These are phyloP conservation scores for Ichneumoninae sp. DNA, from an alignment of 2,888 invertebrate genomes.

Conservation along the genomic window DNA sequence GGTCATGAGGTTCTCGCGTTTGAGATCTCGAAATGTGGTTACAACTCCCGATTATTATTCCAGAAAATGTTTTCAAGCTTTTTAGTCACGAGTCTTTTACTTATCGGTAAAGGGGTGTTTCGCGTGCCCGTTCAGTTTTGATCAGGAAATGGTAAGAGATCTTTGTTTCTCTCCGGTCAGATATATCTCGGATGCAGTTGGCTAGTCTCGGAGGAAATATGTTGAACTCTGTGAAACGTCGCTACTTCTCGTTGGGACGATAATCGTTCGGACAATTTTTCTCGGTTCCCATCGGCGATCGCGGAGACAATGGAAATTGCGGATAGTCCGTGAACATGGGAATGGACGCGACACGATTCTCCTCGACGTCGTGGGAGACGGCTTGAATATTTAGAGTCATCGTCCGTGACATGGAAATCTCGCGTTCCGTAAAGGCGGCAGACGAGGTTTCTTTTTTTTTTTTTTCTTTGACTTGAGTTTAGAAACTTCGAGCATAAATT, in stretches of 20 bases:
- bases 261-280: slow-evolving; percentile 6
- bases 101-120: neutral
- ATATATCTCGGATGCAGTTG: neutral
- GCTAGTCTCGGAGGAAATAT: neutral
- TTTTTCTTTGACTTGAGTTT: no score
- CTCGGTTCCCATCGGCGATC: slow-evolving; percentile 49
- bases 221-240: slow-evolving; percentile 1
- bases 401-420: slow-evolving; percentile 68
- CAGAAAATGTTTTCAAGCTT: slow-evolving; percentile 3
- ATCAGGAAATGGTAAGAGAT: neutral
- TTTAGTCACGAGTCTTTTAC: no score
- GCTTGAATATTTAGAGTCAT: slow-evolving; percentile 68
- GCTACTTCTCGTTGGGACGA: neutral
- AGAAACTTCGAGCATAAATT: no score
- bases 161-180: neutral
- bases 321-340: slow-evolving; percentile 54
- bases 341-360: slow-evolving; percentile 64
- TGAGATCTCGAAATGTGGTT: slow-evolving; percentile 15
- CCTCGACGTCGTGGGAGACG: slow-evolving; percentile 68
- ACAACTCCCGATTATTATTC: neutral
- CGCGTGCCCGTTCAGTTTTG: neutral
- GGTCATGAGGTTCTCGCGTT: slow-evolving; percentile 66
- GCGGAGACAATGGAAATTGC: slow-evolving; percentile 61
- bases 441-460: neutral
- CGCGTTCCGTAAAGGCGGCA: neutral